Percentiles rank a stretch among this genome's conserved stretches.
phyloP scores from a whole-genome alignment of 2,797 vertebrate genomes.

The Halcyon chelicuti region DNA sequence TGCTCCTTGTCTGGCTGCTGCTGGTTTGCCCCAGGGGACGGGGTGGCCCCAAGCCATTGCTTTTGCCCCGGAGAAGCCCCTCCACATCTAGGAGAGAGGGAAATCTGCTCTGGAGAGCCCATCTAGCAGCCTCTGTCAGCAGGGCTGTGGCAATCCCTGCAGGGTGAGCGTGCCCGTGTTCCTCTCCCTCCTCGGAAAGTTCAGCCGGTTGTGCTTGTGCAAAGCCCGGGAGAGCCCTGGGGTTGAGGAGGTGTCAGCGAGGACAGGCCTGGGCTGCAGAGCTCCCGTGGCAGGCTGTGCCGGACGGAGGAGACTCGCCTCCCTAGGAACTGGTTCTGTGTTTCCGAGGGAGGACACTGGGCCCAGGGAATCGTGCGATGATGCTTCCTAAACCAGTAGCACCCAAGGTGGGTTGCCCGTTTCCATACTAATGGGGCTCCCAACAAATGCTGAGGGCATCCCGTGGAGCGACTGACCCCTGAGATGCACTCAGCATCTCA shows the following conservation, averaged over 20 bases:
- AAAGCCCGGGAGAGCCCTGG: conserved; percentile 11
- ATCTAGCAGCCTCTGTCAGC: background rate
- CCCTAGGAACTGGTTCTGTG: background rate
- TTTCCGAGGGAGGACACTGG: background rate
- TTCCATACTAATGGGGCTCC: background rate
- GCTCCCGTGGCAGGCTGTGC: background rate
- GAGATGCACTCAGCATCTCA: background rate
- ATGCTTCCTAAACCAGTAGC: background rate
- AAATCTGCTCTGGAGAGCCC: background rate
- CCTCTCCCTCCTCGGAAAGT: background rate
- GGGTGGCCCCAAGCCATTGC: background rate
- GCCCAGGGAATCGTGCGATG: background rate
- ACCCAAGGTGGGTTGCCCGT: background rate
- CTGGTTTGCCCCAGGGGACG: background rate
- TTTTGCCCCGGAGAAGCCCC: background rate
- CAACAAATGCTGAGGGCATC: background rate
- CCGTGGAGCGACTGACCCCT: background rate
- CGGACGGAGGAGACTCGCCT: background rate
- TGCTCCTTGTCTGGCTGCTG: background rate
- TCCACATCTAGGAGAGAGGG: background rate
- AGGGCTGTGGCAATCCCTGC: background rate
- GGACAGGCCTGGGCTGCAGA: conserved; percentile 4
- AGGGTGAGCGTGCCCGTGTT: background rate
- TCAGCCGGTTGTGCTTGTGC: conserved; percentile 38
- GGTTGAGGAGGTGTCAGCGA: conserved; percentile 32